phyloP scores from a whole-genome alignment of 2,113 vertebrate genomes.

The Orycteropus afer region DNA sequence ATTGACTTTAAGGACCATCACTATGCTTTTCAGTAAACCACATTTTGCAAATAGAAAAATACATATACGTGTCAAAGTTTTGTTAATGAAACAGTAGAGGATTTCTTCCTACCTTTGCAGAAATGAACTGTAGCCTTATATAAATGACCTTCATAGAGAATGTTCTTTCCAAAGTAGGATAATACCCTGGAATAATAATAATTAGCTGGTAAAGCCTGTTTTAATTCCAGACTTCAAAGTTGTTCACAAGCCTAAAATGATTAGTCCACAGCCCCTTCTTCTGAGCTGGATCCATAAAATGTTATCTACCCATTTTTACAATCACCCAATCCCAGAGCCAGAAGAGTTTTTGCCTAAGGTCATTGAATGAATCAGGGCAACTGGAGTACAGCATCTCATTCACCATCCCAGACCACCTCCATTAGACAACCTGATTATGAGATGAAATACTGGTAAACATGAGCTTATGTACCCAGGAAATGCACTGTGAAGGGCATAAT shows the following conservation, averaged over 20 bases:
- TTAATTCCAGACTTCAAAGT: conserved; percentile 44
- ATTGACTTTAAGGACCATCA: background rate
- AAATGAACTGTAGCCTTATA: background rate
- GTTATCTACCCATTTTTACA: background rate
- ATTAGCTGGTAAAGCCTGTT: conserved; percentile 5
- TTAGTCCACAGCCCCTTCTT: conserved; percentile 36
- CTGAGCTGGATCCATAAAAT: background rate
- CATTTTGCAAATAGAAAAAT: conserved; percentile 38
- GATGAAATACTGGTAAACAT: conserved; percentile 66
- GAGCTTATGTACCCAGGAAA: conserved; percentile 75
- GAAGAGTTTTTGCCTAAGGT: background rate
- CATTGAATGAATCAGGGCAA: conserved; percentile 8
- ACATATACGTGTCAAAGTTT: background rate
- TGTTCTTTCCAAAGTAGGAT: conserved; percentile 19
- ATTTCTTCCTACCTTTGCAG: conserved; percentile 11
- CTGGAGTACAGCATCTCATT: background rate
- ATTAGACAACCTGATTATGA: conserved; percentile 69
- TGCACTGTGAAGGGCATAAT: conserved; percentile 78
- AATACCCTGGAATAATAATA: conserved; percentile 30
- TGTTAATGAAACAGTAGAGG: background rate
- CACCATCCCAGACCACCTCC: conserved; percentile 20
- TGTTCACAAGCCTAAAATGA: conserved; percentile 38
- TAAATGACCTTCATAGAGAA: background rate
- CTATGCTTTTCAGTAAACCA: conserved; percentile 16
- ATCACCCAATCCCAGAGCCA: background rate